Evolutionary conservation across 2,797 vertebrate genomes (phyloP), one percentile per base, ranked within the genome.

Genomic region (Cynopterus sphinx): DNA sequence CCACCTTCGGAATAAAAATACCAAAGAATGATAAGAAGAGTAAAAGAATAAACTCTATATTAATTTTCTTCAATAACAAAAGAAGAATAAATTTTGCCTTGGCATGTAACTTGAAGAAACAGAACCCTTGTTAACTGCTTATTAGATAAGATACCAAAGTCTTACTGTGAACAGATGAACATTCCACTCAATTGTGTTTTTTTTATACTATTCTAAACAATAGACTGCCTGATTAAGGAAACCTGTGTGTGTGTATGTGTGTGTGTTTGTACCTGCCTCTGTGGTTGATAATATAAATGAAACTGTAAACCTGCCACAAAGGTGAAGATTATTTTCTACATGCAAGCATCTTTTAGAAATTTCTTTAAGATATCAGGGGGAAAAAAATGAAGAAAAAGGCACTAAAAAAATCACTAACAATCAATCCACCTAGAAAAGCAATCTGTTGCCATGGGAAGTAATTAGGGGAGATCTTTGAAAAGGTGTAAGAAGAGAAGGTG

Each of bases 401-500:
- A 91, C 41, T 33, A 4, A n/a, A 88, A 87, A 94, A 88, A 43
- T 68, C 65, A 65, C 53, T 85, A 75, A 75, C 83, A 57, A 63
- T 71, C 53, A 84, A 41, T 57, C 21, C 39, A 85, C 39, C 59
- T 74, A 85, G 28, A 51, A 33, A 91, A 79, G 28, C 59, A 91
- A 53, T 28, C 73, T 41, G 46, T 95, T 95, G 90, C 41, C 59
- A 93, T 61, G 63, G 74, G 61, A 70, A 88, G 28, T 89, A 96
- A 89, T 95, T 78, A 96, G 63, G 91, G 67, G 13, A 90, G 33
- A 65, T 39, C 17, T 89, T 88, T 77, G n/a, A 85, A 84, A 93
- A 86, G 28, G 17, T 71, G 22, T 10, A 31, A 46, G 49, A 71
- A 71, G 33, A 90, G 19, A 57, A 9, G 41, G 24, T 81, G 65